Base-by-base conservation (phyloP, 2,888 invertebrate species). In the Tenthredo distinguenda region DNA sequence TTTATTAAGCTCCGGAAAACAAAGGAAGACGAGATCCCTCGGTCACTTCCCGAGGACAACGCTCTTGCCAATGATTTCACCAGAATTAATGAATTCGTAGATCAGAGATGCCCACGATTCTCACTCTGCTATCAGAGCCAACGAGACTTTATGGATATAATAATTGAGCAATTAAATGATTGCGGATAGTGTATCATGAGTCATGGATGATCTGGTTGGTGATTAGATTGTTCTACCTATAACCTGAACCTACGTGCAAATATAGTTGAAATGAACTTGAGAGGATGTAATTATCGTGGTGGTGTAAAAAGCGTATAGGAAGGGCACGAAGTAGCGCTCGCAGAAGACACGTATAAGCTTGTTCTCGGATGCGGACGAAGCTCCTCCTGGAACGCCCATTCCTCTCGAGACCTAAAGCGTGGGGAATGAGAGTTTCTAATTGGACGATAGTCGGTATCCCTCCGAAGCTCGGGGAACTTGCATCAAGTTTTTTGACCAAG, bases 321-420 rank as follows among this genome's bases (percentile, higher is more conserved):
- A 34, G 68, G 34, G 26, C 1, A 68, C 43, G 10, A 6, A 26
- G 74, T 18, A 15, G 26, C 21, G 10, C 62, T 12, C 3, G 2
- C 26, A 74, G 5, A 40, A 26, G 18, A n/a, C 9, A 40, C n/a
- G n/a, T 31, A 31, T 7, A 21, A n/a, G n/a, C 72, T 43, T 43
- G 72, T 77, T 77, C 31, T 15, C 3, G 7, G 62, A 79, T 47
- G 79, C 40, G 50, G 40, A 37, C 12, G 58, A 79, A 62, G 21
- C 79, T 62, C 79, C 79, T 79, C 79, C 79, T 50, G 58, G 21
- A 55, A 79, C 79, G 79, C 79, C 79, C 79, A 79, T 79, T 79
- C 79, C 79, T 79, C 79, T 58, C 37, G 21, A 79, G 58, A 37
- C 26, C n/a, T 6, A 50, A 47, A 37, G 79, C 79, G 79, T 79